Base-by-base conservation (phyloP, 2,113 vertebrate species). In the Labeo catla region DNA sequence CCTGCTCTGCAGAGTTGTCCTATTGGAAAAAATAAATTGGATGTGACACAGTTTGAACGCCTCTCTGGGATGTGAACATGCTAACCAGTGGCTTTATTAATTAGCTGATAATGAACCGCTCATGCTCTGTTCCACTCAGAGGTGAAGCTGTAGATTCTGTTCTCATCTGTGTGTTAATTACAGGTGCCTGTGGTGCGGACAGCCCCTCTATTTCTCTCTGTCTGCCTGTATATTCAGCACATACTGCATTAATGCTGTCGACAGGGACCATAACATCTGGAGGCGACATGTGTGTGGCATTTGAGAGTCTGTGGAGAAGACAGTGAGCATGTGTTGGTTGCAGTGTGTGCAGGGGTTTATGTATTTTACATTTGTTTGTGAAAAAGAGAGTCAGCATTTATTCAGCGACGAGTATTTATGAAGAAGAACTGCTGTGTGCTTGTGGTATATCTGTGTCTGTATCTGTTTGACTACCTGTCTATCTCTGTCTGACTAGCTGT, bases 31-130 rank as follows among this genome's bases (percentile, higher is more conserved):
- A 89, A 88, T 89, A 91, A 90, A 93, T 91, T 73, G 74, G 91
- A 89, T 87, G 86, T 28, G 89, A 93, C 84, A 92, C 85, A 88
- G 85, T 91, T 89, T 92, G 83, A 90, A 85, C 89, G 87, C 81
- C 87, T 81, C 86, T 85, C 76, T 59, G 87, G 85, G 85, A 90
- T 88, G 82, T 87, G 89, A 90, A 91, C 86, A 82, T 86, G 86
- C 83, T 86, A 87, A 90, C 54, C 81, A 87, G 89, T 86, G 88
- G 61, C 77, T 88, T 78, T 86, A 87, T 92, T 94, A 92, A 93
- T 92, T 91, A 91, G 87, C 54, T 88, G 86, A 82, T 94, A 91
- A 90, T 93, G 93, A 87, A 92, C 81, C 81, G 83, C 87, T 91
- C 80, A 43, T 85, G 88, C 54, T 89, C 76, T 78, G 85, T 88